Evolutionary conservation across 2,888 invertebrate genomes (phyloP), one percentile per base, ranked within the genome.

Genomic region (Lasioglossum zephyrum): DNA sequence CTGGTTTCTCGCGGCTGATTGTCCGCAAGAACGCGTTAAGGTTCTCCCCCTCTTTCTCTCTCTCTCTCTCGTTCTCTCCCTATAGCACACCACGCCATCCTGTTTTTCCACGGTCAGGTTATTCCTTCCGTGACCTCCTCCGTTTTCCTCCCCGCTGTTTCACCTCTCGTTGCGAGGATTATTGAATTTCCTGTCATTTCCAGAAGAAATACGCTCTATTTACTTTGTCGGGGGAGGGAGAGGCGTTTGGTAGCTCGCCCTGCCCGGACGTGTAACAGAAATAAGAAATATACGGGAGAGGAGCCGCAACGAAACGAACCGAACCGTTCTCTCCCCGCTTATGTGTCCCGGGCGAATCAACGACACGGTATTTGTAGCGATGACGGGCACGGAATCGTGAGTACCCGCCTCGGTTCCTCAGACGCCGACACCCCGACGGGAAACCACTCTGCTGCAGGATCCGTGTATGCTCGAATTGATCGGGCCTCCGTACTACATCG

Each of bases 151-250:
- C 79, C 78, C 78, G 74, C 82, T 84, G 82, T 83, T 90, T 87
- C 84, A 82, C 85, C 79, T 90, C 86, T 91, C 91, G 91, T 92
- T 92, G 92, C 91, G 89, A 92, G 92, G 93, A 94, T 94, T 94
- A 94, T 94, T 93, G 94, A 94, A 93, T 94, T 94, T 94, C 91
- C 93, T 93, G 94, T 94, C 94, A 94, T 93, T 93, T 92, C 93
- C 94, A 94, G 94, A 94, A 94, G 94, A 94, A 94, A 94, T 94
- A 92, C 92, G 93, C 92, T 93, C 92, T 93, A 94, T 94, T 94
- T 94, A 93, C 93, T 93, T 86, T 90, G 84, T 81, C 79, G 77
- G 47, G 83, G 81, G 53, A 79, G 41, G n/a, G 44, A 2, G 44
- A n/a, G 76, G 87, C 63, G 87, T 86, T 77, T 76, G 84, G 26